Percentiles rank a stretch among this genome's conserved stretches.
Conservation (phyloP, 2,113 vertebrate species). For the Struthidea cinerea region DNA sequence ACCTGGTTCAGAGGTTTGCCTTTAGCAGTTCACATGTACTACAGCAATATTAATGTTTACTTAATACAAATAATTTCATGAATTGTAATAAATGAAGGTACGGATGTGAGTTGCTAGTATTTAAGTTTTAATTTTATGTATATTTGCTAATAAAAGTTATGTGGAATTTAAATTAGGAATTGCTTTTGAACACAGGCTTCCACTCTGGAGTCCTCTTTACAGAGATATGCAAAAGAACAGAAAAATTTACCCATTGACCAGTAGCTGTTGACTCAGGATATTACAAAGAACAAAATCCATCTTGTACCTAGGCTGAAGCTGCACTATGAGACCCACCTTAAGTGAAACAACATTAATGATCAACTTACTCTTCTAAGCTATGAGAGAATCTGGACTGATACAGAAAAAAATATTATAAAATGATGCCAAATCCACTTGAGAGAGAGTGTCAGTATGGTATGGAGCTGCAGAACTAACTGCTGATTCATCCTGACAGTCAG, state of each 20-base stretch:
- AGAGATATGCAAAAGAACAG: not conserved
- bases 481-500: slow-evolving; percentile 15
- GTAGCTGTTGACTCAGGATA: not conserved
- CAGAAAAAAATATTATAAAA: not conserved
- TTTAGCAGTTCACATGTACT: not conserved
- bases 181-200: not conserved
- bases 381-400: not conserved
- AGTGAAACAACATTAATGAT: not conserved
- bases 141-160: not conserved
- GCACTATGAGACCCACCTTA: not conserved
- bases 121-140: not conserved
- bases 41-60: not conserved
- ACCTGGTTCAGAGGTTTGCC: not conserved
- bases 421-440: not conserved
- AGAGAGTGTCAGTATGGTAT: not conserved
- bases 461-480: not conserved
- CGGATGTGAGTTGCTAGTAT: not conserved
- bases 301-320: not conserved
- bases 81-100: not conserved
- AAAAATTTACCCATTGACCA: not conserved
- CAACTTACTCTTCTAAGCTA: not conserved
- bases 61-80: not conserved
- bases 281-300: not conserved
- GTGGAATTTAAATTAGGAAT: not conserved
- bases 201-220: not conserved